A percentile compares a stretch with the other conserved stretches of the same genome.
Conservation (phyloP, 2,888 invertebrate species). For the Platycheirus albimanus region DNA sequence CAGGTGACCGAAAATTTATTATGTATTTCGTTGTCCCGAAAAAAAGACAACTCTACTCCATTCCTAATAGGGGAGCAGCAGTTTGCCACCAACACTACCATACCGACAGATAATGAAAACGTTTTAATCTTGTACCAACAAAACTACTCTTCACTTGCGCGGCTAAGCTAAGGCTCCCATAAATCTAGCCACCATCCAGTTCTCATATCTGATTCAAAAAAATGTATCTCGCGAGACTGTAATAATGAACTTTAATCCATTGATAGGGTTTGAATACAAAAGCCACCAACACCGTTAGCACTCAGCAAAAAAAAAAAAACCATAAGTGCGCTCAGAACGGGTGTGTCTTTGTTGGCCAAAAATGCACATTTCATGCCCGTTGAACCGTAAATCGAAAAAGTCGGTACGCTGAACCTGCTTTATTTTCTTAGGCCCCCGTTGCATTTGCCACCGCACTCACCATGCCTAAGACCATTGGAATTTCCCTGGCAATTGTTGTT, state of each 20-base stretch:
- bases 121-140: conserved; percentile 26
- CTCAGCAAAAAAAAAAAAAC: not conserved
- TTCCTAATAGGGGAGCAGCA: conserved; percentile 38
- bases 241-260: conserved; percentile 65
- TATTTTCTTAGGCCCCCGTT: not conserved
- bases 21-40: conserved; percentile 55
- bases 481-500: conserved; percentile 32
- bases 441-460: not conserved
- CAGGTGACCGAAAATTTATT: conserved; percentile 69
- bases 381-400: conserved; percentile 58
- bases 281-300: conserved; percentile 31
- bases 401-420: conserved; percentile 29
- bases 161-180: conserved; percentile 33
- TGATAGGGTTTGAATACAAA: conserved; percentile 54
- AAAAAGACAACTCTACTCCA: conserved; percentile 19
- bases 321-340: conserved; percentile 40
- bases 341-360: conserved; percentile 62
- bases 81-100: conserved; percentile 20
- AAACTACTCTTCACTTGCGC: conserved; percentile 22
- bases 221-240: conserved; percentile 39
- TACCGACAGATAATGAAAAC: conserved; percentile 52
- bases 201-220: conserved; percentile 62
- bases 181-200: conserved; percentile 60
- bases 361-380: conserved; percentile 65
- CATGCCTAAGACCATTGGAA: conserved; percentile 27